A percentile compares a stretch with the other conserved stretches of the same genome.
These are phyloP conservation scores for Hylomyscus alleni DNA, from an alignment of 2,797 vertebrate species.

Conservation along the genomic window DNA sequence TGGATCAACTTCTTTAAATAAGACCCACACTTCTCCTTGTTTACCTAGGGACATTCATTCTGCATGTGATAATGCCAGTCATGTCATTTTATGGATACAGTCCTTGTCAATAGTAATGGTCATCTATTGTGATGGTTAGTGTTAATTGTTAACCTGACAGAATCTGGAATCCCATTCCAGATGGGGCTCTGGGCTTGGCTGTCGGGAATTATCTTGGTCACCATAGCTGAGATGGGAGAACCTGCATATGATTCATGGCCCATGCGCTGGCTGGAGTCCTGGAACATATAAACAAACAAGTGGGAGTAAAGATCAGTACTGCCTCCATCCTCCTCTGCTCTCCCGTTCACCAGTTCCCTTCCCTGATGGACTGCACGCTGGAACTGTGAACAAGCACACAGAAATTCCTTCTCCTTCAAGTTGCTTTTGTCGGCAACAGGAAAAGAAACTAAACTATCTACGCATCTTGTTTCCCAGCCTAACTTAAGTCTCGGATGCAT, in stretches of 20 bases:
- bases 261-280: neutral
- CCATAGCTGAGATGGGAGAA: neutral
- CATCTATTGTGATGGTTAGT: neutral
- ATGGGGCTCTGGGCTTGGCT: neutral
- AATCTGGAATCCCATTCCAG: neutral
- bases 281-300: neutral
- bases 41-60: neutral
- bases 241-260: neutral
- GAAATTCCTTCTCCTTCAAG: neutral
- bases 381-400: neutral
- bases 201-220: neutral
- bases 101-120: neutral
- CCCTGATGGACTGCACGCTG: neutral
- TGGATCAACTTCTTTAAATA: neutral
- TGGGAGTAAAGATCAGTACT: neutral
- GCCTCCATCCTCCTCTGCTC: neutral
- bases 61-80: neutral
- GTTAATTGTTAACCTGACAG: neutral
- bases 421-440: neutral
- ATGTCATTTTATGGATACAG: neutral
- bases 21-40: neutral
- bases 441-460: neutral
- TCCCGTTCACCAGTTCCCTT: neutral
- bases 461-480: neutral
- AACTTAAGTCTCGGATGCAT: neutral